A percentile compares a stretch with the other conserved stretches of the same genome.
Evolutionary conservation across 2,888 invertebrate genomes (phyloP).

Genomic region (Ethmia dodecea): DNA sequence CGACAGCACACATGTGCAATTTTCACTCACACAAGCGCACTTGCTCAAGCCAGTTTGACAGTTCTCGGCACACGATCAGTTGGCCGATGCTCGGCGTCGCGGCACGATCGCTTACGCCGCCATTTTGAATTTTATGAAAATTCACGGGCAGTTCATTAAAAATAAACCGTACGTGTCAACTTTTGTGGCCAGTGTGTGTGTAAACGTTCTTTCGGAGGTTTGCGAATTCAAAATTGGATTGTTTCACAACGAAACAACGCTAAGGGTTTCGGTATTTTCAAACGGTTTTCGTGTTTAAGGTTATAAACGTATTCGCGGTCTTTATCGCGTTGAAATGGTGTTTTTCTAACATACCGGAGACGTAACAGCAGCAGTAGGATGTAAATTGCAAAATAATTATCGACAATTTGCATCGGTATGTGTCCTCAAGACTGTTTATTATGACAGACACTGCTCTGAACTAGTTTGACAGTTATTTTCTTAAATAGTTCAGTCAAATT

Average conservation of each 20-base stretch:
- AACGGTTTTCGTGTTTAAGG: slow-evolving; percentile 40
- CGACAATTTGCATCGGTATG: slow-evolving; percentile 37
- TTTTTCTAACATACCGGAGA: slow-evolving; percentile 35
- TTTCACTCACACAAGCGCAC: slow-evolving; percentile 32
- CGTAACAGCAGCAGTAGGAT: slow-evolving; percentile 42
- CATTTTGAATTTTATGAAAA: slow-evolving; percentile 50
- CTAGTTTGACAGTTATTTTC: neutral
- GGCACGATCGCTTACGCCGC: slow-evolving; percentile 53
- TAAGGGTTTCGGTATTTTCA: slow-evolving; percentile 48
- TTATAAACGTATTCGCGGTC: slow-evolving; percentile 38
- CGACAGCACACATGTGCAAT: slow-evolving; percentile 21
- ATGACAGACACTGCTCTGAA: neutral
- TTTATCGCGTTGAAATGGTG: slow-evolving; percentile 25
- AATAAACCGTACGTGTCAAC: slow-evolving; percentile 62
- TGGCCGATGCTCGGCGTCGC: slow-evolving; percentile 71
- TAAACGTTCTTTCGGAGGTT: slow-evolving; percentile 33
- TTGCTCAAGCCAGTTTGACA: slow-evolving; percentile 66
- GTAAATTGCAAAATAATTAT: slow-evolving; percentile 67
- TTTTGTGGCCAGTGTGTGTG: slow-evolving; percentile 40
- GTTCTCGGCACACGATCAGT: slow-evolving; percentile 57
- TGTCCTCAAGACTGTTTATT: slow-evolving; percentile 24
- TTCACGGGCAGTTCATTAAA: slow-evolving; percentile 53
- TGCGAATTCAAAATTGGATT: slow-evolving; percentile 17
- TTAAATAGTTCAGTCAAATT: too few relatives aligned
- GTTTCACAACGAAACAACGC: slow-evolving; percentile 11